Percentiles rank a stretch among this genome's conserved stretches.
These are phyloP conservation scores for Potamarius usumacintae DNA, from an alignment of 2,113 vertebrate genomes.

Conservation along the genomic window DNA sequence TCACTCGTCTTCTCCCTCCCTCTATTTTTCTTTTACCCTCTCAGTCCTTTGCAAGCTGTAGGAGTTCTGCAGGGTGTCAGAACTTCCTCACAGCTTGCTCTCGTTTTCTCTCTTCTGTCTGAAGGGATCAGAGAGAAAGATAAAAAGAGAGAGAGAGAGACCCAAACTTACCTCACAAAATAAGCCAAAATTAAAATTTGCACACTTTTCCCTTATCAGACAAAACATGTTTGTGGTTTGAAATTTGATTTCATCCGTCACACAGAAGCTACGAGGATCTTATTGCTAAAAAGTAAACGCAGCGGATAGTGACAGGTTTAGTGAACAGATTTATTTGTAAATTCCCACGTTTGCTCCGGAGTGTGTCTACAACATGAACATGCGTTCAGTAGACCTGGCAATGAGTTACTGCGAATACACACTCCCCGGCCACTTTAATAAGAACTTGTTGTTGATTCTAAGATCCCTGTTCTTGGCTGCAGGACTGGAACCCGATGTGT, in stretches of 20 bases:
- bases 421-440: too few species aligned
- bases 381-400: too few species aligned
- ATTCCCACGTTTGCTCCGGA: not conserved
- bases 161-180: not conserved
- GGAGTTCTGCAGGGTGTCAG: conserved; percentile 6
- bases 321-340: not conserved
- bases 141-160: not conserved
- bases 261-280: too few species aligned
- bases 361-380: too few species aligned
- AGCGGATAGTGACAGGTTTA: too few species aligned
- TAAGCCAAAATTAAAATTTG: not conserved
- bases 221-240: not conserved
- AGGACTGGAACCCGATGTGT: too few species aligned
- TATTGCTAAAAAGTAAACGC: too few species aligned
- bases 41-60: not conserved
- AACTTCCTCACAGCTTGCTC: not conserved
- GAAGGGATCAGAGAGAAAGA: not conserved
- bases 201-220: not conserved
- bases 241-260: not conserved
- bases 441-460: too few species aligned
- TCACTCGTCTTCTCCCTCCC: not conserved
- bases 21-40: not conserved
- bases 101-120: not conserved
- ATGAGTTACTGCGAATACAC: too few species aligned
- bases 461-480: too few species aligned